Evolutionary conservation across 2,888 invertebrate genomes (phyloP).

Genomic region (Hemicrepidius hirtus): DNA sequence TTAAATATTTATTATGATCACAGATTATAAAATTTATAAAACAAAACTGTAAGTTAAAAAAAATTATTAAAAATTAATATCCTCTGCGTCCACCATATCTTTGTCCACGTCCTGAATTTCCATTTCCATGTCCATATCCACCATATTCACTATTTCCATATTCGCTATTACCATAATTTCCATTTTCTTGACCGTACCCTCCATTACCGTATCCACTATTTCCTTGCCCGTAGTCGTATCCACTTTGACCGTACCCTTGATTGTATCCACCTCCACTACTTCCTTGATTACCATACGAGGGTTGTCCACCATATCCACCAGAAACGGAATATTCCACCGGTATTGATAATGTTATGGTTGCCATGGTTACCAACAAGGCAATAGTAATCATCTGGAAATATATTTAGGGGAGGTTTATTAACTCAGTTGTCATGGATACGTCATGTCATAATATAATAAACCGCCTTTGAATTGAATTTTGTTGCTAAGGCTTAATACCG

Average conservation of each 20-base stretch:
- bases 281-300: not conserved
- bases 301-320: constrained; percentile 10
- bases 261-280: not conserved
- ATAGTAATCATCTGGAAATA: not conserved
- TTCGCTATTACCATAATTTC: not conserved
- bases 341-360: not conserved
- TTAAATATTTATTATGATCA: too few relatives aligned
- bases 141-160: not conserved
- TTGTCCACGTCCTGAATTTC: too few relatives aligned
- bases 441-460: too few relatives aligned
- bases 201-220: constrained; percentile 11
- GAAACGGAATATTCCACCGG: not conserved
- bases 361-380: not conserved
- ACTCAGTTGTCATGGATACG: too few relatives aligned
- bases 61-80: too few relatives aligned
- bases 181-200: not conserved
- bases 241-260: not conserved
- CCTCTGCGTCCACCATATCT: too few relatives aligned
- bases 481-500: too few relatives aligned
- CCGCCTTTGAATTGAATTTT: too few relatives aligned
- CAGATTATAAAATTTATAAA: too few relatives aligned
- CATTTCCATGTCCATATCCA: not conserved
- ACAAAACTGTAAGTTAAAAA: too few relatives aligned
- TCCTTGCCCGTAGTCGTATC: constrained; percentile 34
- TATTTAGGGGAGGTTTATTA: too few relatives aligned